phyloP scores from a whole-genome alignment of 1,140 invertebrate species.

The Stenopsyche tienmushanensis region DNA sequence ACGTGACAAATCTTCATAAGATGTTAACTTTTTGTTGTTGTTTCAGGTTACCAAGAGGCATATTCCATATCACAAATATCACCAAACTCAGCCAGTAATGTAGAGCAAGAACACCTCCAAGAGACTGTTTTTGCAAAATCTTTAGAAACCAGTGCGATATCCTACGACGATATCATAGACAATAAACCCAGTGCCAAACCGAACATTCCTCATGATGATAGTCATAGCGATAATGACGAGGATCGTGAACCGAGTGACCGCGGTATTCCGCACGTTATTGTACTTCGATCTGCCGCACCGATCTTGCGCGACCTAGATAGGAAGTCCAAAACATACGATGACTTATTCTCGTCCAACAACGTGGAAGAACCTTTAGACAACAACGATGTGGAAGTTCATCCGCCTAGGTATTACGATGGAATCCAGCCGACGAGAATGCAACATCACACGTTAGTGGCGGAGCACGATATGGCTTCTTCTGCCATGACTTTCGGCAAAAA shows the following conservation, averaged over 20 bases:
- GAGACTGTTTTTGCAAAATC: slow-evolving; percentile 47
- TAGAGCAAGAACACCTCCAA: slow-evolving; percentile 42
- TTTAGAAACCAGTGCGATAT: slow-evolving; percentile 51
- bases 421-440: slow-evolving; percentile 53
- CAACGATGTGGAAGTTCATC: slow-evolving; percentile 51
- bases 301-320: slow-evolving; percentile 43
- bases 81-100: slow-evolving; percentile 53
- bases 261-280: slow-evolving; percentile 42
- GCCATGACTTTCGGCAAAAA: slow-evolving; percentile 19
- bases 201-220: slow-evolving; percentile 37
- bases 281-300: slow-evolving; percentile 50
- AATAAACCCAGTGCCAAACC: slow-evolving; percentile 44
- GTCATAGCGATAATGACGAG: no score
- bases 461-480: slow-evolving; percentile 16
- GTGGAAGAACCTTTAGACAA: slow-evolving; percentile 49
- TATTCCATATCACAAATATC: slow-evolving; percentile 60
- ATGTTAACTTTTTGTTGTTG: slow-evolving; percentile 24
- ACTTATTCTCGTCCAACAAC: slow-evolving; percentile 48
- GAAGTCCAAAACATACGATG: slow-evolving; percentile 50
- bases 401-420: slow-evolving; percentile 50
- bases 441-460: slow-evolving; percentile 1
- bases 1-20: not conserved
- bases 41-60: slow-evolving; percentile 54
- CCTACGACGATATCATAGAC: slow-evolving; percentile 45
- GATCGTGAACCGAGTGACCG: not conserved